Base-by-base conservation (phyloP, 2,113 vertebrate genomes). In the Reinhardtius hippoglossoides region DNA sequence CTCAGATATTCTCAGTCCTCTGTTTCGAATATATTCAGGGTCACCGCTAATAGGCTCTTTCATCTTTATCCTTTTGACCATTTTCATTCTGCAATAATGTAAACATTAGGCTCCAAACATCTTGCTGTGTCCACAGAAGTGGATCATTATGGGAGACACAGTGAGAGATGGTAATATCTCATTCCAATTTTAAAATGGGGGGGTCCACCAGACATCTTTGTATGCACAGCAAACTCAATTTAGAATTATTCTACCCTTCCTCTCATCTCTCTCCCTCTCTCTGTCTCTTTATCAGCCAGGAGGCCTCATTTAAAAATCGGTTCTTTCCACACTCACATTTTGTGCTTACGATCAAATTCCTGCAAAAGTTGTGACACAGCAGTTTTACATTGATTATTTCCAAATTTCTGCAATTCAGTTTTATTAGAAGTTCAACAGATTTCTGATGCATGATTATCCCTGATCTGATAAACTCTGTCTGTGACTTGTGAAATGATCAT, bases 81-180 rank as follows among this genome's bases (percentile, higher is more conserved):
- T 9, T 40, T 40, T 40, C 37, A 40, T 40, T 40, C 37, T 40
- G 37, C 37, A 10, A 10, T 40, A 40, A 40, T 40, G 37, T 40
- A 9, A 40, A 40, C 37, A 9, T 3, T 40, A 9, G 8, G 37
- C 37, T 40, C 37, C 37, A 40, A 40, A 40, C 37, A 40, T 8
- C 9, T 40, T 40, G 37, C 37, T 10, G 37, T 40, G 37, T 10
- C 37, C 37, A 40, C 37, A 40, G 9, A 40, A 40, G 37, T 40
- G 37, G 37, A 40, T 40, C 37, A 40, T 40, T 10, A 40, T 40
- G 9, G 70, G 67, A 76, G 60, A 71, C 44, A 76, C 40, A 48
- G 37, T 77, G 69, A 68, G 46, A 71, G 59, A 68, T 74, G 70
- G 57, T 69, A 76, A 87, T 85, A 82, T 77, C 68, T 66, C 56